Evolutionary conservation across 2,797 vertebrate species (phyloP).

Genomic region (Ciconia nigra): DNA sequence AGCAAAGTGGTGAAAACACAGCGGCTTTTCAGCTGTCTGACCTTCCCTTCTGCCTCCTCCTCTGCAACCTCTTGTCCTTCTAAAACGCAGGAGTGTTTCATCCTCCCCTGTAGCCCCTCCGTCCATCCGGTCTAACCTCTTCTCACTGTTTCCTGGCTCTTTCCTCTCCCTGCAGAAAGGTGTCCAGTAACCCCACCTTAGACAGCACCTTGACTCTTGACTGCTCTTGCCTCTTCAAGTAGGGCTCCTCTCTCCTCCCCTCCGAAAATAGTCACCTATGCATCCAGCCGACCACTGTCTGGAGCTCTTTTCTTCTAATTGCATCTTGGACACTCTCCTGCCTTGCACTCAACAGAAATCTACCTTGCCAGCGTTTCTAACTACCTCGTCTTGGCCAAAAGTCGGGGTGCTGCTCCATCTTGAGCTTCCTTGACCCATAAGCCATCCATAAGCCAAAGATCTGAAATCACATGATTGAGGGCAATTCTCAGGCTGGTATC

Average conservation of each 20-base stretch:
- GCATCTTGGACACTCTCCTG: background rate
- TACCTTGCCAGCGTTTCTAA: background rate
- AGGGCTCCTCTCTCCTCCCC: background rate
- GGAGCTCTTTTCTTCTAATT: background rate
- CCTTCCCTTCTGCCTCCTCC: background rate
- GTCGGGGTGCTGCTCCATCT: accelerated
- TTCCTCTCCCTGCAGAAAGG: background rate
- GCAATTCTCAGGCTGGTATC: background rate
- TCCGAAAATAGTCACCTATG: background rate
- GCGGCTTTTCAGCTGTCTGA: background rate
- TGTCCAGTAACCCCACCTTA: background rate
- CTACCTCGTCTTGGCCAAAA: accelerated
- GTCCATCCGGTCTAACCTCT: background rate
- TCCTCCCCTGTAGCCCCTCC: background rate
- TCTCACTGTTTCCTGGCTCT: background rate
- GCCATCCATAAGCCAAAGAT: background rate
- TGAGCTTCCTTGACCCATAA: background rate
- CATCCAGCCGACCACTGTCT: background rate
- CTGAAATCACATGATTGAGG: background rate
- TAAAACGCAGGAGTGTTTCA: background rate
- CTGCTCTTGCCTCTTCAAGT: background rate
- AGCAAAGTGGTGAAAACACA: background rate
- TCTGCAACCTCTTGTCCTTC: background rate
- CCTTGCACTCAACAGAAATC: background rate
- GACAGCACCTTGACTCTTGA: background rate